phyloP scores from a whole-genome alignment of 2,797 vertebrate species.

The Serranus cabrilla region DNA sequence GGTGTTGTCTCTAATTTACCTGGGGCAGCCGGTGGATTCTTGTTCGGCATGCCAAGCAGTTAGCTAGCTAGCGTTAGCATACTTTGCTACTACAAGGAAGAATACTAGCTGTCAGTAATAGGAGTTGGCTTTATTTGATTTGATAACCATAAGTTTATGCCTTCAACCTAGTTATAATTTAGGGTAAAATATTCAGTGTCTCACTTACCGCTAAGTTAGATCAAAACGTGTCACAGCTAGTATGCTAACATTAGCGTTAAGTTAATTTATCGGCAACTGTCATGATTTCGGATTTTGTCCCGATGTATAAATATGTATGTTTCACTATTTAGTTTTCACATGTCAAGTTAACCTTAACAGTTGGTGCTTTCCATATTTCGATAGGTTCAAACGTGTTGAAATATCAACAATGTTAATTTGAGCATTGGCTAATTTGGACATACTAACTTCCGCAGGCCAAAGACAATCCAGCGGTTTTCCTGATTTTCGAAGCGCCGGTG shows the following conservation, averaged over 20 bases:
- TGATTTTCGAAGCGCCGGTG: slow-evolving; percentile 60
- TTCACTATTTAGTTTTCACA: background rate
- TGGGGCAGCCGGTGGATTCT: background rate
- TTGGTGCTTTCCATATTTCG: rapidly evolving
- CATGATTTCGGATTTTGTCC: background rate
- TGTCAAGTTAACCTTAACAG: background rate
- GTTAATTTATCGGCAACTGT: slow-evolving; percentile 3
- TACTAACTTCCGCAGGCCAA: slow-evolving; percentile 73
- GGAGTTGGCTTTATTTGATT: background rate
- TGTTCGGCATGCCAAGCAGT: background rate
- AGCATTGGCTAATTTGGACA: slow-evolving; percentile 38
- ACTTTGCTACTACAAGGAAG: background rate
- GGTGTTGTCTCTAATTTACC: background rate
- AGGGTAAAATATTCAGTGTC: background rate
- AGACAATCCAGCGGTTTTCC: slow-evolving; percentile 77
- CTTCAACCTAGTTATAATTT: rapidly evolving
- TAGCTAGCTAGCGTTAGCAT: slow-evolving; percentile 53
- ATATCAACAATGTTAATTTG: background rate
- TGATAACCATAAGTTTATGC: background rate
- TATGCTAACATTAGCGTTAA: slow-evolving; percentile 19
- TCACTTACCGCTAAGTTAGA: background rate
- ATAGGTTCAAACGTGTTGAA: background rate
- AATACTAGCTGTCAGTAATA: background rate
- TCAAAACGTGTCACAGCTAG: slow-evolving; percentile 5
- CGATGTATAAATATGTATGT: background rate